phyloP scores from a whole-genome alignment of 2,797 vertebrate species.

The Neostethus bicornis region DNA sequence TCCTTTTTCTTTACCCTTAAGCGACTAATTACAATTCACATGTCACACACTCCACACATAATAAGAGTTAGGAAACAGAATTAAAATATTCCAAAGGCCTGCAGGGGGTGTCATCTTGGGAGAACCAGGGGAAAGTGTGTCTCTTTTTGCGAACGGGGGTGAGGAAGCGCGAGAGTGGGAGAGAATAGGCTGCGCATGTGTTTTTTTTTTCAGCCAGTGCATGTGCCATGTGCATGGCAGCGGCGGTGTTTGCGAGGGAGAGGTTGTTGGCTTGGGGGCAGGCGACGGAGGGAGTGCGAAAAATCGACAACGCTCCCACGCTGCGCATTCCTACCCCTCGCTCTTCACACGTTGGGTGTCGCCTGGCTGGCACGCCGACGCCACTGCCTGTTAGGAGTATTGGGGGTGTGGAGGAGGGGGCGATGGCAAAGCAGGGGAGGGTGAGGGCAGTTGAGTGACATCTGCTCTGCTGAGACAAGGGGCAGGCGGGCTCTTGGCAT shows the following conservation, averaged over 20 bases:
- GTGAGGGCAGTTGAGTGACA: conserved; percentile 88
- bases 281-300: conserved; percentile 49
- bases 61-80: conserved; percentile 88
- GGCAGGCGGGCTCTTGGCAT: conserved; percentile 85
- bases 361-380: conserved; percentile 63
- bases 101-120: conserved; percentile 78
- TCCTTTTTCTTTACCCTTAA: conserved; percentile 79
- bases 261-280: conserved; percentile 53
- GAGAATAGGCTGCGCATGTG: conserved; percentile 42
- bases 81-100: conserved; percentile 89
- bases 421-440: conserved; percentile 58
- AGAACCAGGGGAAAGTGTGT: conserved; percentile 75
- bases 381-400: conserved; percentile 79
- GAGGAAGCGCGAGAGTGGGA: conserved; percentile 8
- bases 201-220: conserved; percentile 54
- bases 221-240: conserved; percentile 47
- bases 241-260: conserved; percentile 52
- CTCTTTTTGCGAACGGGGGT: conserved; percentile 39
- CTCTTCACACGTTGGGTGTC: conserved; percentile 80
- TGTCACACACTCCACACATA: conserved; percentile 86
- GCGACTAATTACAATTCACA: conserved; percentile 91
- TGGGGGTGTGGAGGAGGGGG: conserved; percentile 15
- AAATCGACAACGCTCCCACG: conserved; percentile 62
- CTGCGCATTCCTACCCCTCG: conserved; percentile 68
- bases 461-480: conserved; percentile 87